phyloP scores from a whole-genome alignment of 2,888 invertebrate species.

The Rhynchonema sp. region DNA sequence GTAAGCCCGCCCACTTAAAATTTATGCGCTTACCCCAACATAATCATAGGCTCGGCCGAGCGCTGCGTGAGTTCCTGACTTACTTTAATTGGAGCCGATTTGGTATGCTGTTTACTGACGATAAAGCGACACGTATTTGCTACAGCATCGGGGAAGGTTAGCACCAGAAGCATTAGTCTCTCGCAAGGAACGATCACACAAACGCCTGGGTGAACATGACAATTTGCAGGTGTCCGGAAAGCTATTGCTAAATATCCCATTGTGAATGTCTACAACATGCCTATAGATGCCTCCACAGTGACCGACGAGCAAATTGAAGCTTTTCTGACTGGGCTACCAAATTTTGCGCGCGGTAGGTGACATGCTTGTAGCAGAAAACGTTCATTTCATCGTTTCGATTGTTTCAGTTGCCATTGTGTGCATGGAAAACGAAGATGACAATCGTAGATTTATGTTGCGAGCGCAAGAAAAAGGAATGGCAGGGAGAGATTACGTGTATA shows the following conservation, averaged over 20 bases:
- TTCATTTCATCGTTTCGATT: background rate
- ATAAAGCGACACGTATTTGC: background rate
- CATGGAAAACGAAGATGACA: conserved; percentile 3
- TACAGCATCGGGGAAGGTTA: conserved; percentile 6
- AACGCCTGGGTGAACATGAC: no score
- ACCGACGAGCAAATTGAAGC: conserved; percentile 4
- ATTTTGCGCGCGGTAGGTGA: background rate
- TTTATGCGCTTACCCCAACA: background rate
- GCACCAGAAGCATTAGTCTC: no score
- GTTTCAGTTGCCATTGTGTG: conserved; percentile 6
- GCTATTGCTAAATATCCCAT: background rate
- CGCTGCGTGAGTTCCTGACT: background rate
- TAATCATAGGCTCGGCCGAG: conserved; percentile 3
- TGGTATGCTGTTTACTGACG: conserved; percentile 3
- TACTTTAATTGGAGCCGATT: conserved; percentile 5
- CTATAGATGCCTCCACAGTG: background rate
- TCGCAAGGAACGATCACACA: no score
- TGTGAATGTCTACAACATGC: conserved; percentile 5
- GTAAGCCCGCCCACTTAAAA: no score
- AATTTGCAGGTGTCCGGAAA: background rate
- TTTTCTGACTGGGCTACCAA: conserved; percentile 1
- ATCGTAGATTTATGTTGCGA: conserved; percentile 2
- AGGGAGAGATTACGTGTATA: conserved; percentile 1
- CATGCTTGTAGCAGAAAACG: no score
- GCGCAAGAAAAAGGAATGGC: background rate